These are phyloP conservation scores for Hyperoplus immaculatus DNA, from an alignment of 2,797 vertebrate species.

Conservation along the genomic window DNA sequence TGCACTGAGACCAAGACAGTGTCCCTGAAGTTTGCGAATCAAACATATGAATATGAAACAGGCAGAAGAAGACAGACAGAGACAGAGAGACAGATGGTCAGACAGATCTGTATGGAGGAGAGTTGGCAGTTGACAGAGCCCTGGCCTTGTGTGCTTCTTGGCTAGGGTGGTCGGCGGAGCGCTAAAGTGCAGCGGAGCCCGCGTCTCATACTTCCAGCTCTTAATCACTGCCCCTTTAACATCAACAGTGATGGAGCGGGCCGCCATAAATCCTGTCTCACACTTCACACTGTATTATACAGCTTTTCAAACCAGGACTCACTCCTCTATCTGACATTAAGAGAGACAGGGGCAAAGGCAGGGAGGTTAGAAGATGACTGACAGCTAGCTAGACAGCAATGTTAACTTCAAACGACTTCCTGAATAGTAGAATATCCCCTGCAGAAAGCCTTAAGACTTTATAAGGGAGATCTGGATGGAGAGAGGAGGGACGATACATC, in stretches of 20 bases:
- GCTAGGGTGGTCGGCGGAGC: slow-evolving; percentile 42
- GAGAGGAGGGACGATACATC: slow-evolving; percentile 9
- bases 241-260: slow-evolving; percentile 77
- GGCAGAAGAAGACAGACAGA: slow-evolving; percentile 29
- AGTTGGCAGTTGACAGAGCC: slow-evolving; percentile 57
- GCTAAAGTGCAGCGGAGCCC: slow-evolving; percentile 43
- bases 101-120: slow-evolving; percentile 31
- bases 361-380: slow-evolving; percentile 62
- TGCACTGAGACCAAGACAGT: slow-evolving; percentile 1
- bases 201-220: slow-evolving; percentile 72
- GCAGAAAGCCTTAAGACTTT: slow-evolving; percentile 20
- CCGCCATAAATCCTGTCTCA: slow-evolving; percentile 81
- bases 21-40: slow-evolving; percentile 48
- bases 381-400: slow-evolving; percentile 61
- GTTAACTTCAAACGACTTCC: slow-evolving; percentile 33
- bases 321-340: slow-evolving; percentile 74
- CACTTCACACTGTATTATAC: slow-evolving; percentile 77
- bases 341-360: slow-evolving; percentile 35
- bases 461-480: slow-evolving; percentile 4
- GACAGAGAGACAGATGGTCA: slow-evolving; percentile 45
- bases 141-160: slow-evolving; percentile 75
- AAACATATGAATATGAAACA: slow-evolving; percentile 38
- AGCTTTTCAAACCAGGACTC: slow-evolving; percentile 69
- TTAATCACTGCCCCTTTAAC: slow-evolving; percentile 86
- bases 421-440: not conserved